Evolutionary conservation across 2,797 vertebrate species (phyloP).

Genomic region (Eremophila alpestris): DNA sequence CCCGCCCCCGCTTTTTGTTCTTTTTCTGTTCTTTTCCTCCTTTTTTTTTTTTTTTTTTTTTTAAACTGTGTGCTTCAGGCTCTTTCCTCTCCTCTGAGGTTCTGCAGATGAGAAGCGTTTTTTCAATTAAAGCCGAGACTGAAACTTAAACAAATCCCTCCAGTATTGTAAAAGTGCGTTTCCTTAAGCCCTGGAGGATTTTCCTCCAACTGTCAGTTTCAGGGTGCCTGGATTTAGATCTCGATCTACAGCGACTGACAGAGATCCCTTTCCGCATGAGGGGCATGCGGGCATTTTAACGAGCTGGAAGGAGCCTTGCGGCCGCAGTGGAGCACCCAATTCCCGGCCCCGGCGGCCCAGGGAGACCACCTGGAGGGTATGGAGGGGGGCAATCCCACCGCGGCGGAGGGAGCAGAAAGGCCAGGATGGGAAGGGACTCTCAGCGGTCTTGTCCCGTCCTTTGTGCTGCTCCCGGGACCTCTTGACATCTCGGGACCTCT

Average conservation of each 20-base stretch:
- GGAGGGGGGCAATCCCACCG: background rate
- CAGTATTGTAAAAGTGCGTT: conserved; percentile 51
- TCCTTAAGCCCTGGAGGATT: conserved; percentile 57
- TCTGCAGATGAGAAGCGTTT: conserved; percentile 19
- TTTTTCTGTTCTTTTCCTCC: background rate
- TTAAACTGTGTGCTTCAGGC: conserved; percentile 1
- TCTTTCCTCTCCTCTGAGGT: conserved; percentile 28
- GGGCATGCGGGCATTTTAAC: conserved; percentile 3
- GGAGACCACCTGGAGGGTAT: background rate
- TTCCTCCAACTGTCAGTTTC: conserved; percentile 36
- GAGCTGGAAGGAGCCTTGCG: background rate
- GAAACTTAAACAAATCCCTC: conserved; percentile 59
- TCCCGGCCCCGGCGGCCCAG: background rate
- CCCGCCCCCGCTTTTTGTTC: background rate
- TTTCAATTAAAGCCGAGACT: conserved; percentile 33
- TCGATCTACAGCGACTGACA: background rate
- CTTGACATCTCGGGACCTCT: conserved; percentile 53
- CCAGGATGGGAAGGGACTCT: background rate
- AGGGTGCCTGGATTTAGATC: conserved; percentile 35
- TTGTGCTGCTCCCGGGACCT: conserved; percentile 47
- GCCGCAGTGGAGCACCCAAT: background rate
- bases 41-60: background rate
- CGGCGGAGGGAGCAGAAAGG: background rate
- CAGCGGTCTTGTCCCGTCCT: conserved; percentile 18
- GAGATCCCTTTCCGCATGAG: background rate